A percentile compares a stretch with the other conserved stretches of the same genome.
phyloP scores from a whole-genome alignment of 2,888 invertebrate genomes.

The Dichetophora obliterata region DNA sequence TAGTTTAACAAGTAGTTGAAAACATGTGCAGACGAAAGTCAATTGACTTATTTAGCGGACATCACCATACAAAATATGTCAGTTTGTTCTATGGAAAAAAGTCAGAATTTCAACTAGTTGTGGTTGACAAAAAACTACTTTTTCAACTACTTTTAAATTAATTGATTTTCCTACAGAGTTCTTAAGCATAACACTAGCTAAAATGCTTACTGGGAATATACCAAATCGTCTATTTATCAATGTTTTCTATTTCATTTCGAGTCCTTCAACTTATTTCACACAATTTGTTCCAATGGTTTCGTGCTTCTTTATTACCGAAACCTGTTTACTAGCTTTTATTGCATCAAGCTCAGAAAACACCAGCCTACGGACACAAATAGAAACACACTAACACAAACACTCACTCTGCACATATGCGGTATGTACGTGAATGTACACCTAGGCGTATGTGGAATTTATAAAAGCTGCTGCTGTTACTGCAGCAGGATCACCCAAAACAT shows the following conservation, averaged over 20 bases:
- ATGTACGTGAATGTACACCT: neutral
- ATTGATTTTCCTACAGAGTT: too few relatives aligned
- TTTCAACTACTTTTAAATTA: too few relatives aligned
- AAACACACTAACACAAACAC: neutral
- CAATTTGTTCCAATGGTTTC: neutral
- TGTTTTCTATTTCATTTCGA: neutral
- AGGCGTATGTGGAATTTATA: constrained; percentile 20
- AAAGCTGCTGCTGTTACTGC: neutral
- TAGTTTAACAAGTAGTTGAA: too few relatives aligned
- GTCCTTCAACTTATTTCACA: neutral
- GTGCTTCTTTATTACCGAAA: neutral
- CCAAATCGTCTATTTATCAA: too few relatives aligned
- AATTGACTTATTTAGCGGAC: too few relatives aligned
- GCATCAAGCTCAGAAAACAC: neutral
- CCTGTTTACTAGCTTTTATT: neutral
- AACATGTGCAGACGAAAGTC: too few relatives aligned
- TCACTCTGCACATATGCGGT: neutral
- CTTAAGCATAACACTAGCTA: too few relatives aligned
- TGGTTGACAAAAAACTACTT: too few relatives aligned
- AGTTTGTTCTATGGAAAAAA: too few relatives aligned
- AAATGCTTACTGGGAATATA: too few relatives aligned
- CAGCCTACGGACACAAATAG: neutral
- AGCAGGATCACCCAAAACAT: constrained; percentile 47
- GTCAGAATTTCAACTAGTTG: too few relatives aligned
- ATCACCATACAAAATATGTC: too few relatives aligned